Conservation (phyloP, 1,140 invertebrate species). For the Drosophila prosaltans region DNA sequence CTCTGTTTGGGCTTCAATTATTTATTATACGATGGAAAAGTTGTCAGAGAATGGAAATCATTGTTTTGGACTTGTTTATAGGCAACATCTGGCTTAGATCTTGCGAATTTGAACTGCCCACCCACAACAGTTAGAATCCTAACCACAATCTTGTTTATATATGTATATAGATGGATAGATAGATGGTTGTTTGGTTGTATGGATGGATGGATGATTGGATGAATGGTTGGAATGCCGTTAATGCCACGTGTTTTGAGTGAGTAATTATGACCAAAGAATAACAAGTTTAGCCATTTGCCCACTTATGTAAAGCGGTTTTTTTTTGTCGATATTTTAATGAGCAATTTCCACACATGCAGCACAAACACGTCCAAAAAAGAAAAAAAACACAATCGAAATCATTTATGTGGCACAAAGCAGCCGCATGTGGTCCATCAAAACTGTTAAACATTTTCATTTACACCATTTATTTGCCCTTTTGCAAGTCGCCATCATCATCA, state of each 20-base stretch:
- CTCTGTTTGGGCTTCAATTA: constrained; percentile 72
- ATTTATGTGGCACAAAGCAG: constrained; percentile 56
- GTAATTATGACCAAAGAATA: neutral
- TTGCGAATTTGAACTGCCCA: constrained; percentile 40
- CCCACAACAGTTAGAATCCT: constrained; percentile 7
- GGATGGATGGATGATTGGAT: neutral
- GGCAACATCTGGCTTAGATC: constrained; percentile 51
- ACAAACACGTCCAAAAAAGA: constrained; percentile 12
- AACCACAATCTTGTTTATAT: neutral
- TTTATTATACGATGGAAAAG: constrained; percentile 73
- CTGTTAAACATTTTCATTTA: constrained; percentile 58
- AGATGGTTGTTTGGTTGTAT: neutral
- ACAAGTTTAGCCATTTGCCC: constrained; percentile 12
- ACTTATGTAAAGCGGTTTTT: constrained; percentile 51
- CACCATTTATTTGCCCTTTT: constrained; percentile 72
- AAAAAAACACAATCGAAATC: constrained; percentile 19
- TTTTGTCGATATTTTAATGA: constrained; percentile 57
- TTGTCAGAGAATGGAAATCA: constrained; percentile 60
- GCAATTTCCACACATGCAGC: constrained; percentile 50
- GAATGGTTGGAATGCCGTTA: constrained; percentile 10
- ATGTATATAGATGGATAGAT: neutral
- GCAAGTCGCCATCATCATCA: constrained; percentile 61
- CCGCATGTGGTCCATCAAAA: constrained; percentile 63
- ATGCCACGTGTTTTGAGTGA: constrained; percentile 21
- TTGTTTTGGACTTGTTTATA: constrained; percentile 70